Conservation (phyloP, 2,113 vertebrate genomes). For the Strigops habroptila region DNA sequence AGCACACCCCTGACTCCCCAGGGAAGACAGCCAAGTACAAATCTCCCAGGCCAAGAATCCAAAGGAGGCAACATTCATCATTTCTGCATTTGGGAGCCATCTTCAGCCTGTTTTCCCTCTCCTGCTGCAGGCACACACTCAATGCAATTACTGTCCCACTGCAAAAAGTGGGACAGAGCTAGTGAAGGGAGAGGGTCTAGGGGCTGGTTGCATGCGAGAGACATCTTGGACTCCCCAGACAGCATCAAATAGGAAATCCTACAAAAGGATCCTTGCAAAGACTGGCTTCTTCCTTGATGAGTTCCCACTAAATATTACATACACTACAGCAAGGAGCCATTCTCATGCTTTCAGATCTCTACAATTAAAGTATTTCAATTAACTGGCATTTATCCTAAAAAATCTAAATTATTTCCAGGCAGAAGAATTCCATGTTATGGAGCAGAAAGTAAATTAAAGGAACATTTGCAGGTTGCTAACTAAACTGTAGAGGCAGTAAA, state of each 20-base stretch:
- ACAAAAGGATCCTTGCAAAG: neutral
- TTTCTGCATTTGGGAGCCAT: neutral
- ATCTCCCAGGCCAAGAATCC: neutral
- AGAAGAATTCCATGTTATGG: neutral
- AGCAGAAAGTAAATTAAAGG: neutral
- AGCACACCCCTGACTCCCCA: neutral
- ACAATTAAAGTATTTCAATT: neutral
- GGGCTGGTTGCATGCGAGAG: neutral
- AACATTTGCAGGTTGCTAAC: neutral
- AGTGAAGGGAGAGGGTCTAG: rapidly evolving
- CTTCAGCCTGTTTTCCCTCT: neutral
- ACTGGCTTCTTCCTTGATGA: neutral
- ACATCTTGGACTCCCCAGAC: neutral
- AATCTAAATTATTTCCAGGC: neutral
- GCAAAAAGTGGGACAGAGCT: rapidly evolving
- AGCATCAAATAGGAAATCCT: neutral
- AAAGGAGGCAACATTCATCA: neutral
- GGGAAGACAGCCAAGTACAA: neutral
- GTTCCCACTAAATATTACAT: neutral
- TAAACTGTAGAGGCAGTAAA: neutral
- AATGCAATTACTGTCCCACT: neutral
- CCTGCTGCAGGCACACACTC: neutral
- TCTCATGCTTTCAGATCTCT: neutral
- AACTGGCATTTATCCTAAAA: neutral
- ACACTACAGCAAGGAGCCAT: neutral